These are phyloP conservation scores for Timema podura DNA, from an alignment of 2,888 invertebrate species.

Conservation along the genomic window DNA sequence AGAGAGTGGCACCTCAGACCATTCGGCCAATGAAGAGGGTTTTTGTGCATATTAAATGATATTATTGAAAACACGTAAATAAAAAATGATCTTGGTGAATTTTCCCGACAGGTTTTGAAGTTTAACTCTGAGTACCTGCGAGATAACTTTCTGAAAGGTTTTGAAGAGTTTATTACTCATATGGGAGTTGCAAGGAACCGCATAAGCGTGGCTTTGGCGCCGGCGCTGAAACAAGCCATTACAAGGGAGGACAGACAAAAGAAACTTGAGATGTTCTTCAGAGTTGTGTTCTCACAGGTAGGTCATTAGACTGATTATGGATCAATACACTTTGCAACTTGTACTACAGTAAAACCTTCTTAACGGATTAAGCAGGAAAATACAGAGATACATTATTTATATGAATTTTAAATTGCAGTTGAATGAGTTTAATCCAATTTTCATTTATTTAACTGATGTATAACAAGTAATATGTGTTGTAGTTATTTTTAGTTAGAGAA, in stretches of 20 bases:
- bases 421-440: no score
- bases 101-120: conserved; percentile 43
- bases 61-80: neutral
- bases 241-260: conserved; percentile 49
- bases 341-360: no score
- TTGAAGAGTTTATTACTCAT: conserved; percentile 43
- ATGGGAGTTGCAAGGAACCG: conserved; percentile 37
- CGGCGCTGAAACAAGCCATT: conserved; percentile 41
- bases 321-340: no score
- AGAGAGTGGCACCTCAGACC: no score
- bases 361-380: no score
- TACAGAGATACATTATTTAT: no score
- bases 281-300: conserved; percentile 52
- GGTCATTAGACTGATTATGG: conserved; percentile 5
- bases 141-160: conserved; percentile 42
- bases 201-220: conserved; percentile 34
- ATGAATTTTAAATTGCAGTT: no score
- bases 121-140: conserved; percentile 47
- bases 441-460: no score
- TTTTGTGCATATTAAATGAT: no score
- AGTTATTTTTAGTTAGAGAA: no score
- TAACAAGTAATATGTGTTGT: no score
- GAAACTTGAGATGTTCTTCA: conserved; percentile 52
- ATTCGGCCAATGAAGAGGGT: no score
- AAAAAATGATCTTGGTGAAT: neutral